phyloP scores from a whole-genome alignment of 2,797 vertebrate species.

The Peromyscus melanophrys region DNA sequence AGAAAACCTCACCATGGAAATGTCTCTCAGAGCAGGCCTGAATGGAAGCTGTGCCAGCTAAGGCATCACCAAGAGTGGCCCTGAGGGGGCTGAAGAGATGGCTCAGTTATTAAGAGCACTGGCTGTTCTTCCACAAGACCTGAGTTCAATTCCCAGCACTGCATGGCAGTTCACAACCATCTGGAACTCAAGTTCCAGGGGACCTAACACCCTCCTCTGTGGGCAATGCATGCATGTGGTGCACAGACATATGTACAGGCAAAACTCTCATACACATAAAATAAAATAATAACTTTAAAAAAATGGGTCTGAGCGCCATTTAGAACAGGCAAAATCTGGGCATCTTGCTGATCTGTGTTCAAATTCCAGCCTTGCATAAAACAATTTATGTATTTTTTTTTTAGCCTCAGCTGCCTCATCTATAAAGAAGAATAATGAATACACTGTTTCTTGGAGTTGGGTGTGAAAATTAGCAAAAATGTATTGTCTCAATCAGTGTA shows the following conservation, averaged over 20 bases:
- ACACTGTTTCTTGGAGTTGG: background rate
- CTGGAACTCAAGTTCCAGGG: background rate
- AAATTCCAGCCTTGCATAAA: constrained; percentile 8
- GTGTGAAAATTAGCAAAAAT: background rate
- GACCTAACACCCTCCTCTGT: background rate
- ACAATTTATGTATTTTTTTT: background rate
- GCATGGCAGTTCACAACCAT: background rate
- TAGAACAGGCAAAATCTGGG: background rate
- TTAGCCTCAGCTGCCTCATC: background rate
- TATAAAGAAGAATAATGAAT: background rate
- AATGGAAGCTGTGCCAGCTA: background rate
- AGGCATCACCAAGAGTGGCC: background rate
- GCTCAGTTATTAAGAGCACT: background rate
- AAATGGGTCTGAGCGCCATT: background rate
- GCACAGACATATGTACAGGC: background rate
- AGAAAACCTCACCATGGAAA: background rate
- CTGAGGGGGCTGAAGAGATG: background rate
- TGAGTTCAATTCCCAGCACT: background rate
- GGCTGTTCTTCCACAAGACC: background rate
- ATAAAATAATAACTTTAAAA: background rate
- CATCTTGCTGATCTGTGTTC: background rate
- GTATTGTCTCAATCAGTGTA: background rate
- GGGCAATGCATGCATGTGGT: too few relatives aligned
- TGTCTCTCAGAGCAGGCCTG: background rate
- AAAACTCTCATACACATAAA: background rate